Conservation (phyloP, 2,113 vertebrate species). For the Dromas ardeola region DNA sequence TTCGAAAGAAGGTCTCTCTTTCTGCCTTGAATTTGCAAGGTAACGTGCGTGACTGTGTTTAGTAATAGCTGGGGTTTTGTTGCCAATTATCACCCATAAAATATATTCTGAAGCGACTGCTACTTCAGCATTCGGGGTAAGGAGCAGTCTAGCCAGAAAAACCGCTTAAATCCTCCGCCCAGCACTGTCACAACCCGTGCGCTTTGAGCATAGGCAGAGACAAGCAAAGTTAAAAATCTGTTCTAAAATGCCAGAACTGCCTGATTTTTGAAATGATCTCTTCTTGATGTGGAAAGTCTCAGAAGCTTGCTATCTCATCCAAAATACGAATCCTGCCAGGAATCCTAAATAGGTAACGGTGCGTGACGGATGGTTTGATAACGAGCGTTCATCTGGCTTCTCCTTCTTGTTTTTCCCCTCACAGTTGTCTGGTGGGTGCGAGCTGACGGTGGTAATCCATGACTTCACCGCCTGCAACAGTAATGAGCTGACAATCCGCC, state of each 20-base stretch:
- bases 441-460: conserved; percentile 96
- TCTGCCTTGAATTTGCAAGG: background rate
- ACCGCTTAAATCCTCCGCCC: conserved; percentile 46
- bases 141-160: conserved; percentile 65
- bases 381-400: background rate
- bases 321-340: background rate
- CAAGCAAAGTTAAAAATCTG: background rate
- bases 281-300: background rate
- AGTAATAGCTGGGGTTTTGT: background rate
- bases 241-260: background rate
- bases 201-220: conserved; percentile 16
- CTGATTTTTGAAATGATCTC: background rate
- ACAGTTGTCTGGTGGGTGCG: conserved; percentile 96
- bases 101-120: background rate
- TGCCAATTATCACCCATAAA: background rate
- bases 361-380: background rate
- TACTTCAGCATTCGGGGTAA: background rate
- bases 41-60: background rate
- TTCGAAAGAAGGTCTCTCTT: background rate
- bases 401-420: conserved; percentile 6
- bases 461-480: conserved; percentile 96
- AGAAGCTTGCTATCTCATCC: conserved; percentile 7
- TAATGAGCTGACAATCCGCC: conserved; percentile 93
- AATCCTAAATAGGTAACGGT: background rate
- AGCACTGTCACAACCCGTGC: background rate